Conservation (phyloP, 1,140 invertebrate species). For the Aphaenogaster ashmeadi region DNA sequence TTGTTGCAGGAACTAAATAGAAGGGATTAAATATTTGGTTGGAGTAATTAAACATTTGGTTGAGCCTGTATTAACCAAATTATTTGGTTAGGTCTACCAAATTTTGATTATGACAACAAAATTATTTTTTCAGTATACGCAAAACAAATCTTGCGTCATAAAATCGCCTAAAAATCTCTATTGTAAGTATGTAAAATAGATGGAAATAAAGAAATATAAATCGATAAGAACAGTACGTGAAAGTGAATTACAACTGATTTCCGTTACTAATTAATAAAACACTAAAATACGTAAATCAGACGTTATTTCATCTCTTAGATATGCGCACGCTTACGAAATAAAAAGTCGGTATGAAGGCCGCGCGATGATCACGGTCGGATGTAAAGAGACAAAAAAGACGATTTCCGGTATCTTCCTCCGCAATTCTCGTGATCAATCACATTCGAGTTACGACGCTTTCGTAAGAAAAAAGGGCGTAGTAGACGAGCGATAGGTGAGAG, state of each 20-base stretch:
- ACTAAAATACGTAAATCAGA: background rate
- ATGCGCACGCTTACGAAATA: background rate
- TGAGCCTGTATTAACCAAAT: too few relatives aligned
- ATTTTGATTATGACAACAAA: too few relatives aligned
- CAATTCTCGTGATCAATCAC: conserved; percentile 58
- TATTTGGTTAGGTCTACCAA: too few relatives aligned
- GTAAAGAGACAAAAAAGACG: conserved; percentile 39
- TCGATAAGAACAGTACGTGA: background rate
- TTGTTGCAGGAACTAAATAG: too few relatives aligned
- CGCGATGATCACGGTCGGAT: conserved; percentile 20
- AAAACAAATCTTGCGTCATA: background rate
- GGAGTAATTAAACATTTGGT: too few relatives aligned
- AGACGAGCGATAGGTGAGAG: conserved; percentile 61
- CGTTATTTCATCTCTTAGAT: background rate
- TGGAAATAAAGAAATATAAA: background rate
- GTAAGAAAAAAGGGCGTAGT: conserved; percentile 53
- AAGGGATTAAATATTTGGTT: too few relatives aligned
- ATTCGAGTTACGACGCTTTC: conserved; percentile 49
- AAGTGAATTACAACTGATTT: background rate
- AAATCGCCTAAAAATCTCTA: background rate
- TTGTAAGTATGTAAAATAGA: background rate
- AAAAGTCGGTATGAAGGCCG: background rate
- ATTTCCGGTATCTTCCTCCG: conserved; percentile 52
- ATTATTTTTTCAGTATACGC: background rate
- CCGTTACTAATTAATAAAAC: background rate